A percentile compares a stretch with the other conserved stretches of the same genome.
Conservation (phyloP, 2,113 vertebrate genomes). For the Prunella himalayana region DNA sequence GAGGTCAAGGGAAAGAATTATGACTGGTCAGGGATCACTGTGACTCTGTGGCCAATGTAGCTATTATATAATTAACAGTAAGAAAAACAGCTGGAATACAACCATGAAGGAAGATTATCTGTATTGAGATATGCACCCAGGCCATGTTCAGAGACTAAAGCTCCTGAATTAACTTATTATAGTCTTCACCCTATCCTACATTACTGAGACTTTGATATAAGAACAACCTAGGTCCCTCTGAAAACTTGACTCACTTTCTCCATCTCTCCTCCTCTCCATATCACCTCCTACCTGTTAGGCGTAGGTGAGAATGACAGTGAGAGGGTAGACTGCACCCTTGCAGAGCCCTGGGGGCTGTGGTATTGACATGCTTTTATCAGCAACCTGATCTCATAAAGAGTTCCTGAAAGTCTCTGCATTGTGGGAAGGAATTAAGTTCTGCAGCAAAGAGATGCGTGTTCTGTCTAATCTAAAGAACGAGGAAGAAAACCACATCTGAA, state of each 20-base stretch:
- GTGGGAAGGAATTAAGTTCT: background rate
- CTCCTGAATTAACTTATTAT: background rate
- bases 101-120: background rate
- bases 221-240: background rate
- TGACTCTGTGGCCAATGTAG: accelerated
- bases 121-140: background rate
- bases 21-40: background rate
- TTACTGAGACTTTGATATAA: background rate
- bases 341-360: background rate
- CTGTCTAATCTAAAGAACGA: background rate
- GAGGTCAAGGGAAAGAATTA: background rate
- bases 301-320: background rate
- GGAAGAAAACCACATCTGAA: background rate
- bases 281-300: background rate
- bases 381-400: background rate
- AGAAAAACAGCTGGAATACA: background rate
- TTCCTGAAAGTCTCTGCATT: constrained; percentile 25
- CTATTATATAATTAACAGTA: background rate
- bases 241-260: background rate
- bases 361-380: background rate
- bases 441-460: background rate
- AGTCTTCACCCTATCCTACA: background rate
- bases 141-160: background rate
- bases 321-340: background rate
- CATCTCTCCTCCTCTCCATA: too few species aligned